Base-by-base conservation (phyloP, 1,140 invertebrate species). In the Dendrolimus kikuchii region DNA sequence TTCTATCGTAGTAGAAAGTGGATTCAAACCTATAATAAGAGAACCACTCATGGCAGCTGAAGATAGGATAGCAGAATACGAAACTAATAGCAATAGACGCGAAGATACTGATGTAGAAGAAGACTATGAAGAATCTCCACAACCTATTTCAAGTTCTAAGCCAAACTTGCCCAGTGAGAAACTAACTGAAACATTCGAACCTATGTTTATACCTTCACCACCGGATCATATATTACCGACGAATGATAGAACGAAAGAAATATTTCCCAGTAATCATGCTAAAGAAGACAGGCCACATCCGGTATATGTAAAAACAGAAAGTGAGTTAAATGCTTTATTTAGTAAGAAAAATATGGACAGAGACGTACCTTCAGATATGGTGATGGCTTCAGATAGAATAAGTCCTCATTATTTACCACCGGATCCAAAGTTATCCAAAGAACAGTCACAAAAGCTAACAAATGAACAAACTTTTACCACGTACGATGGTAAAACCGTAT, bases 21-120 rank as follows among this genome's bases (percentile, higher is more conserved):
- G 94, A 0, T 96, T 96, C 65, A 93, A 92, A 55, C 94, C 95
- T 2, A 95, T 95, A 9, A 89, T 94, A n/a, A 87, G 89, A 9
- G 91, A 89, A 76, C 83, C 86, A 37, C 60, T 88, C 49, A 86
- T 88, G 76, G 77, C 81, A 5, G 80, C 79, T 38, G 81, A 91
- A 62, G 88, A 91, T 41, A 86, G 88, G 55, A 87, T 89, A 55
- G 73, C 86, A 38, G 77, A 81, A 40, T 85, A 88, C 61, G 79
- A 77, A 9, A 57, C 77, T 23, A 68, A 77, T 40, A 74, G 80
- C 38, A 88, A 90, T 46, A 84, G 90, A 71, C 77, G 87, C 23
- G 79, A 89, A 59, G 88, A 89, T 42, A 86, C 77, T 5, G 88
- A 89, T 47, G 79, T 90, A 2, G 84, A 86, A 59, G 87, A 89